Evolutionary conservation across 2,113 vertebrate species (phyloP).

Genomic region (Chinchilla lanigera): DNA sequence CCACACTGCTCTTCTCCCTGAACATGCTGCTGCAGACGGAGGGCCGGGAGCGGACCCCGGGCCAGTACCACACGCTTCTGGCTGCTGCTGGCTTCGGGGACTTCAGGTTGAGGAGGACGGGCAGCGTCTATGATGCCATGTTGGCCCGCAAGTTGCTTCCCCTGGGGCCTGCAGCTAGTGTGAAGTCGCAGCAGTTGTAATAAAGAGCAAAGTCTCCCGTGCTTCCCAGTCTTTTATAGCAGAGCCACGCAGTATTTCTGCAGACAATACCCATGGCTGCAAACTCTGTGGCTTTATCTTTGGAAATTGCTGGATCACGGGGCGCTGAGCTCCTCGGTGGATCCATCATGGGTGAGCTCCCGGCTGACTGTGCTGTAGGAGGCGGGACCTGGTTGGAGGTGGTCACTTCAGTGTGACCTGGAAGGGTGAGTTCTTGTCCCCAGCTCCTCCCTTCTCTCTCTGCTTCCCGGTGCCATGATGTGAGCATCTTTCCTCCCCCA

Average conservation of each 20-base stretch:
- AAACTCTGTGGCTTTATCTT: no score
- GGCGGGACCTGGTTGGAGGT: no score
- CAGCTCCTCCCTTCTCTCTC: not conserved
- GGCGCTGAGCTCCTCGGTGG: no score
- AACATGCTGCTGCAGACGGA: slow-evolving; percentile 95
- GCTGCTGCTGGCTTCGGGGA: slow-evolving; percentile 87
- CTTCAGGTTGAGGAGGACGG: slow-evolving; percentile 84
- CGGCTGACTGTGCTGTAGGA: no score
- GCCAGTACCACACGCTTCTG: slow-evolving; percentile 88
- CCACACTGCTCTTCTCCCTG: slow-evolving; percentile 90
- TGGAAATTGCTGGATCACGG: no score
- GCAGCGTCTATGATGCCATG: slow-evolving; percentile 90
- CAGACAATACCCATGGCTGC: no score
- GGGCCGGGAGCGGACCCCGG: slow-evolving; percentile 89
- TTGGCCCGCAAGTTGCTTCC: slow-evolving; percentile 78
- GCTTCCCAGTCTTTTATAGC: not conserved
- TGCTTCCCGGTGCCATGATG: not conserved
- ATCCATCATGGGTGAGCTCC: no score
- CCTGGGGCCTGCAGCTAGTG: not conserved
- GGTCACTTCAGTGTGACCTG: not conserved
- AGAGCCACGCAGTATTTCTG: not conserved
- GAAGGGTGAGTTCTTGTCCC: not conserved
- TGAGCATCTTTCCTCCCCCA: not conserved
- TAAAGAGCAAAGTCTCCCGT: not conserved
- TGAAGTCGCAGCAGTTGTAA: not conserved